A percentile compares a stretch with the other conserved stretches of the same genome.
phyloP scores from a whole-genome alignment of 1,140 invertebrate genomes.

The Tyrophagus putrescentiae region DNA sequence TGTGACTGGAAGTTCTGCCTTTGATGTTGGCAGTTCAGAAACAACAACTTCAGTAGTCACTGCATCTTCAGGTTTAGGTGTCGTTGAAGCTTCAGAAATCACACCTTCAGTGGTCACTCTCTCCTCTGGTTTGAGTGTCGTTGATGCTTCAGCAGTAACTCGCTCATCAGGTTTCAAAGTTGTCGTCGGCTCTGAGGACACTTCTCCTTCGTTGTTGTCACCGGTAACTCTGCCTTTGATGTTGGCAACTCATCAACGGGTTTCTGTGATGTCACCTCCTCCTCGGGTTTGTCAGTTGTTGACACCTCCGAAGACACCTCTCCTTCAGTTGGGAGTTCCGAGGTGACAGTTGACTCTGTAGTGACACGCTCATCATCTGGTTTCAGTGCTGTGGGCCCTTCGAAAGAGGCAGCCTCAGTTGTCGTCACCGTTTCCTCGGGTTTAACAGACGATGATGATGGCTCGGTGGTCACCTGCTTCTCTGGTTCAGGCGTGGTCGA shows the following conservation, averaged over 20 bases:
- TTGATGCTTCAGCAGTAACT: too few species aligned
- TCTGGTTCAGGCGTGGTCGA: background rate
- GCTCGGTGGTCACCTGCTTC: background rate
- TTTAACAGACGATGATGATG: background rate
- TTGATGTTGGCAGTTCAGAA: background rate
- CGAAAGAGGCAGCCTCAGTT: too few species aligned
- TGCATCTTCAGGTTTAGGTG: background rate
- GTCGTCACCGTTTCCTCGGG: background rate
- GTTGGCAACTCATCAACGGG: background rate
- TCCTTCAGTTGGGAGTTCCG: too few species aligned
- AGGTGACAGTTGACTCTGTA: background rate
- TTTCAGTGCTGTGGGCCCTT: too few species aligned
- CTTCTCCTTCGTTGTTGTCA: conserved; percentile 25
- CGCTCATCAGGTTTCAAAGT: too few species aligned
- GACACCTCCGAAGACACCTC: background rate
- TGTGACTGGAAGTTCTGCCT: background rate
- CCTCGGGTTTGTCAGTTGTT: conserved; percentile 24
- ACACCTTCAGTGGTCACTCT: background rate
- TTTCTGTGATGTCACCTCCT: conserved; percentile 5
- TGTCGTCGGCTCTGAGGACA: too few species aligned
- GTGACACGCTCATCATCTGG: background rate
- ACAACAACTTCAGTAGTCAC: background rate
- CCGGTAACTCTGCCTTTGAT: conserved; percentile 22
- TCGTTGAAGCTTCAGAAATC: background rate
- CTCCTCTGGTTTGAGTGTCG: too few species aligned